Evolutionary conservation across 2,113 vertebrate species (phyloP), one percentile per base, ranked within the genome.

Genomic region (Mesembrinibis cayennensis): DNA sequence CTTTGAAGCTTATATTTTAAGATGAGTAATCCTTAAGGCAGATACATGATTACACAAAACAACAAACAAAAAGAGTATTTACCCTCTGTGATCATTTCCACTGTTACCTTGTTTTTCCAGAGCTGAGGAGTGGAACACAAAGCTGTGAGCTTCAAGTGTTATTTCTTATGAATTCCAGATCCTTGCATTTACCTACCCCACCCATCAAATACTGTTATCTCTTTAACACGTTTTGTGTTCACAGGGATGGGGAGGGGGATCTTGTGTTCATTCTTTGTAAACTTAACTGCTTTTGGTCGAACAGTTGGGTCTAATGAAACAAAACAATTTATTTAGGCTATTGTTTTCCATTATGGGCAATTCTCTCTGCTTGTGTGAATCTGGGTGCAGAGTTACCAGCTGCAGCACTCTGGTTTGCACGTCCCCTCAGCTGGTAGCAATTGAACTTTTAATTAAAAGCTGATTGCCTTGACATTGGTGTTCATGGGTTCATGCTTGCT

Each of bases 171-270:
- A 42, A 45, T 81, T 56, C 55, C 56, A 81, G 50, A 27, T 70
- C 38, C 16, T 50, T 36, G n/a, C 7, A 1, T 73, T 78, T 36
- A 10, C 10, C 25, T 58, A 0, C 16, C 1, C 55, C 27, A 20
- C 29, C 44, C 4, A 0, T 58, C 49, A 38, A 21, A 44, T 7
- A 17, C 27, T 40, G 22, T 11, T 66, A 11, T 5, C 21, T 72
- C 59, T 13, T 55, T 21, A 53, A 15, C 13, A 4, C 0, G 0
- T 61, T 52, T 20, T 18, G 14, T n/a, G 42, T 45, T 71, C 36
- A 8, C 25, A 12, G 40, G n/a, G 47, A 3, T 32, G 56, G 22
- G 25, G 27, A 69, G 36, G n/a, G 7, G 13, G 17, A 26, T 40
- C 40, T 65, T 30, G 52, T 5, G 9, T 14, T 66, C 1, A 0